Percentiles rank a stretch among this genome's conserved stretches.
Conservation (phyloP, 2,888 invertebrate genomes). For the Matsumyia berberina region DNA sequence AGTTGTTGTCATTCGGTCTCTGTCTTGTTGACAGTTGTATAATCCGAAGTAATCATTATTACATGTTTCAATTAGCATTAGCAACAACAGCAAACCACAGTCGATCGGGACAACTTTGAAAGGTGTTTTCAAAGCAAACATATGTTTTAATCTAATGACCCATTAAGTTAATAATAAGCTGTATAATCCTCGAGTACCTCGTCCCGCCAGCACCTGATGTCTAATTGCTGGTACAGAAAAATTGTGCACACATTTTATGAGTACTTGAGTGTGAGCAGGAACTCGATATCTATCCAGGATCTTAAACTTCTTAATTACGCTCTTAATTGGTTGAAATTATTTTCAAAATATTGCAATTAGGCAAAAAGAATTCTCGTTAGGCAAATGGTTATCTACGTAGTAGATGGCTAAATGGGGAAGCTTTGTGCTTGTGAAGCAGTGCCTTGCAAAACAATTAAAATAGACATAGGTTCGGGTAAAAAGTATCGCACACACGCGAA, state of each 20-base stretch:
- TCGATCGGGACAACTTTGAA: slow-evolving; percentile 10
- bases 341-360: slow-evolving; percentile 27
- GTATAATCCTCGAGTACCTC: slow-evolving; percentile 2
- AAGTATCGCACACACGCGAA: background rate
- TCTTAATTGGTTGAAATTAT: slow-evolving; percentile 49
- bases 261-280: background rate
- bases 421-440: too few relatives aligned
- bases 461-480: background rate
- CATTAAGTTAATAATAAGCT: slow-evolving; percentile 48
- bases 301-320: slow-evolving; percentile 39
- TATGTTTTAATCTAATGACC: slow-evolving; percentile 43
- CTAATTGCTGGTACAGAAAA: background rate
- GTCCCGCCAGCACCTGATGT: background rate
- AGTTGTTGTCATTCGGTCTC: slow-evolving; percentile 42
- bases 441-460: background rate
- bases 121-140: slow-evolving; percentile 37
- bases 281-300: slow-evolving; percentile 46
- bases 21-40: slow-evolving; percentile 52
- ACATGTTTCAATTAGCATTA: slow-evolving; percentile 61
- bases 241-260: slow-evolving; percentile 2
- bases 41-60: slow-evolving; percentile 42
- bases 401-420: background rate
- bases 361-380: slow-evolving; percentile 8
- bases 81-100: background rate
- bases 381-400: slow-evolving; percentile 4